Evolutionary conservation across 2,888 invertebrate genomes (phyloP), one percentile per base, ranked within the genome.

Genomic region (Dicyrtomina minuta): DNA sequence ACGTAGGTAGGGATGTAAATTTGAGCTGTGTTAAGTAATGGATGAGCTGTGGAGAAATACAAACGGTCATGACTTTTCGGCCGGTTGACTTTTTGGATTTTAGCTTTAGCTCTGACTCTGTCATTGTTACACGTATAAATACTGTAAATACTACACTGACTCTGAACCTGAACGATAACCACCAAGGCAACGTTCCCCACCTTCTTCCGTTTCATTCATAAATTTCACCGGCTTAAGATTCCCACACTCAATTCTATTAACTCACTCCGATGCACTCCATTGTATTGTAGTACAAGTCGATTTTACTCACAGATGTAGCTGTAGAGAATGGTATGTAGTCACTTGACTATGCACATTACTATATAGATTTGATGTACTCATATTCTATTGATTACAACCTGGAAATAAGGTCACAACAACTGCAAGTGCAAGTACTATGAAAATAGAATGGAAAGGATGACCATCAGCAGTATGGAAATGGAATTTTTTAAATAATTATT

Each of bases 171-270:
- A 60, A 41, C 39, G 59, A 60, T 41, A 60, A 60, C 59, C 10
- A 22, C 17, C 17, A 60, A 43, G 51, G 17, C 51, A 51, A 51
- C 22, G 17, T 33, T 64, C 51, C 69, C 75, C 74, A 74, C 74
- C 75, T 73, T 68, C 74, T 76, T 76, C 76, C 76, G 76, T 71
- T 76, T 74, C 73, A 76, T 74, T 74, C 72, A 74, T 68, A 68
- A 71, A 74, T 72, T 69, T 22, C 46, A 64, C 51, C 39, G 51
- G 51, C 64, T 43, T 17, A 39, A 64, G 20, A 64, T 64, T 64
- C 64, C 51, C 61, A 41, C 70, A 65, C 59, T 55, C 13, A 26
- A 33, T 58, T 17, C 60, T 46, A 61, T 61, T 46, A 24, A 61
- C 41, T 61, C 43, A 59, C 33, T 59, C 20, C 27, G 17, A 13